Percentiles rank a stretch among this genome's conserved stretches.
phyloP scores from a whole-genome alignment of 1,140 invertebrate genomes.

The Chelonus insularis region DNA sequence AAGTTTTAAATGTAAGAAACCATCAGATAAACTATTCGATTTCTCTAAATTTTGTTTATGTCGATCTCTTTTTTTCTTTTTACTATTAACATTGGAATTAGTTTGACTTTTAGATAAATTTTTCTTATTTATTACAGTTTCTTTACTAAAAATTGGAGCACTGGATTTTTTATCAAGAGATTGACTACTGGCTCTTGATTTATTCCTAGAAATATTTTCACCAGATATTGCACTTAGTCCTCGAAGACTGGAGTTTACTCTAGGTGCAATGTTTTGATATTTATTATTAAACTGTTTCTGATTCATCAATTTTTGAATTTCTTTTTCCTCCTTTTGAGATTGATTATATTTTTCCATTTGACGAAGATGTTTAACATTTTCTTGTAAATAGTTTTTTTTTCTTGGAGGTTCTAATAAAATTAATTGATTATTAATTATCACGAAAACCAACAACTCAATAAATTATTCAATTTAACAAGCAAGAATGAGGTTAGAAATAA shows the following conservation, averaged over 20 bases:
- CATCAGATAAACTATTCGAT: not conserved
- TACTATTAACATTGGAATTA: no score
- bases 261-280: slow-evolving; percentile 36
- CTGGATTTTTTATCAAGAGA: slow-evolving; percentile 27
- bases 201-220: slow-evolving; percentile 11
- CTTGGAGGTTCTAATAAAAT: slow-evolving; percentile 42
- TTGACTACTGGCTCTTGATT: not conserved
- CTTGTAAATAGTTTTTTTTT: slow-evolving; percentile 56
- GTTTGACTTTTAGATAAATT: slow-evolving; percentile 17
- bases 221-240: not conserved
- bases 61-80: no score
- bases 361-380: slow-evolving; percentile 54
- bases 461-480: no score
- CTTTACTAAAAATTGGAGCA: slow-evolving; percentile 27
- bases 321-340: slow-evolving; percentile 36
- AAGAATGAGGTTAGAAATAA: no score
- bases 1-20: slow-evolving; percentile 20
- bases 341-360: slow-evolving; percentile 49
- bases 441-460: not conserved
- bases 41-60: slow-evolving; percentile 7
- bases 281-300: slow-evolving; percentile 32
- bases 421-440: slow-evolving; percentile 1
- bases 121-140: slow-evolving; percentile 21
- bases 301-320: slow-evolving; percentile 35
- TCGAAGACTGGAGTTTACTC: slow-evolving; percentile 29